Evolutionary conservation across 2,113 vertebrate genomes (phyloP).

Genomic region (Calidris pygmaea): DNA sequence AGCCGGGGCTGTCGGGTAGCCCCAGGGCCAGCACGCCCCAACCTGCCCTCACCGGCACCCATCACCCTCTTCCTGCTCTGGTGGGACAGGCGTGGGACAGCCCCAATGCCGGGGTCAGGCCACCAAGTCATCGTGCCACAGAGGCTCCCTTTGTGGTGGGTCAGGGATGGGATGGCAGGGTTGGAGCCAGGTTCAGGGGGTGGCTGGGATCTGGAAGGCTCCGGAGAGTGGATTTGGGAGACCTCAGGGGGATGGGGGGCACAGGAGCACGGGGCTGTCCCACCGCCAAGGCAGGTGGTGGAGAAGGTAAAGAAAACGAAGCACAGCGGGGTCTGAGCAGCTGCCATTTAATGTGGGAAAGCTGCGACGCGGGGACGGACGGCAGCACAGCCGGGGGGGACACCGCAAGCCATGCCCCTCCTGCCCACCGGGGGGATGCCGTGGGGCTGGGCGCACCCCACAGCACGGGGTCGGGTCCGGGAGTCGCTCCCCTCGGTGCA

Average conservation of each 20-base stretch:
- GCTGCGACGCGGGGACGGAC: rapidly evolving
- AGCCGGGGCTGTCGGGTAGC: background rate
- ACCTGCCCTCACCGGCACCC: background rate
- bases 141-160: background rate
- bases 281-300: rapidly evolving
- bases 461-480: rapidly evolving
- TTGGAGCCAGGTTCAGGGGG: background rate
- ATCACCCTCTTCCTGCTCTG: background rate
- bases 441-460: background rate
- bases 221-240: background rate
- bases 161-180: background rate
- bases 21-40: background rate
- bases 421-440: background rate
- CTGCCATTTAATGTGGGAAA: slow-evolving; percentile 38
- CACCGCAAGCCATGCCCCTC: background rate
- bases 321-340: background rate
- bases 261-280: background rate
- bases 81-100: background rate
- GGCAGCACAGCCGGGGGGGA: background rate
- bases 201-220: background rate
- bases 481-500: background rate
- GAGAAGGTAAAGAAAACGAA: background rate
- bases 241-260: background rate
- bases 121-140: background rate
- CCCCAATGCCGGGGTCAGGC: rapidly evolving